Evolutionary conservation across 2,113 vertebrate genomes (phyloP).

Genomic region (Castor canadensis): DNA sequence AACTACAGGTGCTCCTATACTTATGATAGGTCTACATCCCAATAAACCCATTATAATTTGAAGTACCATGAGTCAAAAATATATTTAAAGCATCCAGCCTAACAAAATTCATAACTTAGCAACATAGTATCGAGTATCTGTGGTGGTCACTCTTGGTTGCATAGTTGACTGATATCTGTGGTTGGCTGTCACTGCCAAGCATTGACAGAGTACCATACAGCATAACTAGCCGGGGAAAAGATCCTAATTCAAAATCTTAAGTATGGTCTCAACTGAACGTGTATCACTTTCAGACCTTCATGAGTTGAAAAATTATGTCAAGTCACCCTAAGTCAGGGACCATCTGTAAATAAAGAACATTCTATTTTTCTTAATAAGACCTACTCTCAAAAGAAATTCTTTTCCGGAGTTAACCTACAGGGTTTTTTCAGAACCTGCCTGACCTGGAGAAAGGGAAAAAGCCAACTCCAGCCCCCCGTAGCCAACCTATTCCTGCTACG

Average conservation of each 20-base stretch:
- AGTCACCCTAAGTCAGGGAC: neutral
- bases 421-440: neutral
- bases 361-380: neutral
- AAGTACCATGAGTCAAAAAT: neutral
- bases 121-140: neutral
- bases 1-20: neutral
- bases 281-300: neutral
- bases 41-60: neutral
- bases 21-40: neutral
- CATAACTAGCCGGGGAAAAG: neutral
- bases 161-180: neutral
- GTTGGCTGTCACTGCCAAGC: neutral
- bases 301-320: neutral
- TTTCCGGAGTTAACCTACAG: neutral
- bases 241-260: neutral
- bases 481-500: neutral
- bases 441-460: neutral
- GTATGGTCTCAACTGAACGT: neutral
- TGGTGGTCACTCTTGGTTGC: neutral
- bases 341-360: neutral
- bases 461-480: neutral
- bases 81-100: neutral
- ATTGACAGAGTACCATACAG: neutral
- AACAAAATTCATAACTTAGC: neutral
- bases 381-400: neutral